A percentile compares a stretch with the other conserved stretches of the same genome.
Evolutionary conservation across 2,113 vertebrate species (phyloP).

Genomic region (Leptodactylus fuscus): DNA sequence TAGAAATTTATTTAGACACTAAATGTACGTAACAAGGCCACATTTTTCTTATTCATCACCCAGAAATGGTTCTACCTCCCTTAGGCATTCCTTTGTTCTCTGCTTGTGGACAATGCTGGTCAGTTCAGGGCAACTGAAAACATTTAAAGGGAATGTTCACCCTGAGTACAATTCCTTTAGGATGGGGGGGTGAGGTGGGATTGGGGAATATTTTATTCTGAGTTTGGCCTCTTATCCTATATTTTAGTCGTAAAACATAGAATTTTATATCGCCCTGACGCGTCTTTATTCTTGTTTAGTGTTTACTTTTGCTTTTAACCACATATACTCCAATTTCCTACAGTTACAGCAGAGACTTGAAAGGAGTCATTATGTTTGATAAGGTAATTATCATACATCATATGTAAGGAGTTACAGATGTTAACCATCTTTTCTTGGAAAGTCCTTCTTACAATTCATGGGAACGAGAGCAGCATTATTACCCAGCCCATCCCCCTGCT

Average conservation of each 20-base stretch:
- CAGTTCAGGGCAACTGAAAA: neutral
- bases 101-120: neutral
- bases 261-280: neutral
- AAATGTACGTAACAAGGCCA: neutral
- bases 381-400: conserved; percentile 25
- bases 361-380: conserved; percentile 16
- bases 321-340: neutral
- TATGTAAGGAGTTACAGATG: conserved; percentile 39
- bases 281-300: neutral
- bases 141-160: neutral
- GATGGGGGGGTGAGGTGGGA: neutral
- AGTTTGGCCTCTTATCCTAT: neutral
- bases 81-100: conserved; percentile 23
- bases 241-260: neutral
- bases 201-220: neutral
- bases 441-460: conserved; percentile 12
- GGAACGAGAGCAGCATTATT: neutral
- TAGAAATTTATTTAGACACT: neutral
- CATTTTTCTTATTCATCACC: neutral
- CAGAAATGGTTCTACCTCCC: neutral
- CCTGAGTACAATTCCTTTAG: neutral
- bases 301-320: neutral
- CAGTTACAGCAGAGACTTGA: conserved; percentile 3
- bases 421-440: conserved; percentile 5
- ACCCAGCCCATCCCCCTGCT: neutral